A percentile compares a stretch with the other conserved stretches of the same genome.
These are phyloP conservation scores for Cataglyphis hispanica DNA, from an alignment of 1,140 invertebrate genomes.

Conservation along the genomic window DNA sequence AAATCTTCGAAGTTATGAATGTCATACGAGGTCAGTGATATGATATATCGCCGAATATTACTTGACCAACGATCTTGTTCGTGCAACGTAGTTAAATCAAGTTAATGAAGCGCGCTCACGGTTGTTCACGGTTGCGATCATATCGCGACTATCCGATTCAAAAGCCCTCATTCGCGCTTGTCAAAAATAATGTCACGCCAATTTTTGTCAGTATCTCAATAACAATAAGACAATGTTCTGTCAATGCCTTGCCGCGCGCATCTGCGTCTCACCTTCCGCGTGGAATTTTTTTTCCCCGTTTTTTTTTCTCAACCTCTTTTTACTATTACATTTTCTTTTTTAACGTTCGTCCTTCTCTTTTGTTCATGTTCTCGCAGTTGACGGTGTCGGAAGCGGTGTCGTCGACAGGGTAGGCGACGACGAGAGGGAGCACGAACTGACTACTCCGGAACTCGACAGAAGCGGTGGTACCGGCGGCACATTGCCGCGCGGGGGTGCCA, in stretches of 20 bases:
- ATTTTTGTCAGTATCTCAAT: neutral
- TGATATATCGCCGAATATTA: neutral
- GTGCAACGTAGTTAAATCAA: constrained; percentile 31
- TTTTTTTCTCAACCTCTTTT: constrained; percentile 4
- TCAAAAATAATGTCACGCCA: neutral
- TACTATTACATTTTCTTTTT: constrained; percentile 71
- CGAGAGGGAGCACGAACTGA: constrained; percentile 76
- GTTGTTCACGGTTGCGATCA: neutral
- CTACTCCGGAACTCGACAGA: constrained; percentile 82
- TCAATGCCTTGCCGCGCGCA: neutral
- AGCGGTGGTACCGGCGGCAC: constrained; percentile 78
- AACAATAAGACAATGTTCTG: constrained; percentile 10
- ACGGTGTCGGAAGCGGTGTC: constrained; percentile 78
- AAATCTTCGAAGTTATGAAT: neutral
- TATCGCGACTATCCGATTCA: constrained; percentile 34
- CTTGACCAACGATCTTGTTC: neutral
- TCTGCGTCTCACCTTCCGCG: neutral
- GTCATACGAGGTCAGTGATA: neutral
- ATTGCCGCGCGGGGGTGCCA: constrained; percentile 80
- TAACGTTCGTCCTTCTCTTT: constrained; percentile 76
- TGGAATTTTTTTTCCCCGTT: constrained; percentile 15
- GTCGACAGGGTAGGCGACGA: constrained; percentile 77
- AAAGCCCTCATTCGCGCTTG: constrained; percentile 29
- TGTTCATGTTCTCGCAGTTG: constrained; percentile 80
- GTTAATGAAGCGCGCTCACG: constrained; percentile 29